Percentiles rank a stretch among this genome's conserved stretches.
phyloP scores from a whole-genome alignment of 2,888 invertebrate genomes.

The Phasia obesa region DNA sequence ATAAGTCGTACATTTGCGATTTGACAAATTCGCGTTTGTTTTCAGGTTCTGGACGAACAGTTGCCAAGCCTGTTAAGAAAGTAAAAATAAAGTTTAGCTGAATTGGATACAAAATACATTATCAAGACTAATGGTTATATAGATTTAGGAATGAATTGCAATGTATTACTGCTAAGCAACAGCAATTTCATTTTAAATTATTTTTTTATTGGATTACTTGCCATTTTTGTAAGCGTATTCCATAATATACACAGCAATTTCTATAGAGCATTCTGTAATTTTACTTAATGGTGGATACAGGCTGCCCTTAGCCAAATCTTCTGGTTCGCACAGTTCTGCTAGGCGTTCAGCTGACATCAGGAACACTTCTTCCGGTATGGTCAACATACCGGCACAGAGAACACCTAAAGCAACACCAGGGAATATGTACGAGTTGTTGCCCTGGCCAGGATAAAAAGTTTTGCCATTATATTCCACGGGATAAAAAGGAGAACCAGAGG shows the following conservation, averaged over 20 bases:
- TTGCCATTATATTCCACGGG: constrained; percentile 92
- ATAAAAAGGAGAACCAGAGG: constrained; percentile 97
- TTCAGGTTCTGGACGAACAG: constrained; percentile 89
- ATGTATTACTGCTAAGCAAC: too few species aligned
- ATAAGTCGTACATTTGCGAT: constrained; percentile 91
- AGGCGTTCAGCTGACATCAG: constrained; percentile 94
- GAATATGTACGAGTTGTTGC: constrained; percentile 99
- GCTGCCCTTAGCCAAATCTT: constrained; percentile 91
- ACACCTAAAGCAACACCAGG: constrained; percentile 97
- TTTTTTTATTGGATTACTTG: constrained; percentile 79
- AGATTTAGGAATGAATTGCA: too few species aligned
- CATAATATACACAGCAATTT: constrained; percentile 91
- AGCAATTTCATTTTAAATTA: constrained; percentile 10
- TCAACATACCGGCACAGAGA: constrained; percentile 93
- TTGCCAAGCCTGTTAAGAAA: constrained; percentile 86
- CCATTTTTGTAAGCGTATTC: constrained; percentile 91
- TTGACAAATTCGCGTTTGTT: constrained; percentile 89
- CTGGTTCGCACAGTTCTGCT: constrained; percentile 90
- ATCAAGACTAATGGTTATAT: too few species aligned
- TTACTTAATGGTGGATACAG: constrained; percentile 94
- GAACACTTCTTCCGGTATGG: constrained; percentile 96
- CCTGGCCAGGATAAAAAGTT: constrained; percentile 95
- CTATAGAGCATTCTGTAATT: constrained; percentile 93
- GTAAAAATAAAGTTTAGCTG: constrained; percentile 19
- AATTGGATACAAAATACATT: too few species aligned